Base-by-base conservation (phyloP, 2,113 vertebrate species). In the Lates calcarifer region DNA sequence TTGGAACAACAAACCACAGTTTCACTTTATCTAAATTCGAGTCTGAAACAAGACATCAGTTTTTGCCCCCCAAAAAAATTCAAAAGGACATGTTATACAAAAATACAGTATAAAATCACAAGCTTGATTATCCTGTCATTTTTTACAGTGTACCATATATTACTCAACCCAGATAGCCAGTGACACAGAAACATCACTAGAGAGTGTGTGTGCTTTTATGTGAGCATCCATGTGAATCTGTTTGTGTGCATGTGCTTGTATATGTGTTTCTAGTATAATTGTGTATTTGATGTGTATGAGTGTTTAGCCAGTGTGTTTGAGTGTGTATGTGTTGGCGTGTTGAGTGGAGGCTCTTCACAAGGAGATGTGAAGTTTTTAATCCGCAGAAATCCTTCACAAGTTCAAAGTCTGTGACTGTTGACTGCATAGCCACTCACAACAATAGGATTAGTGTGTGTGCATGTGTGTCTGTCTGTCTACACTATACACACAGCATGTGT, bases 341-440 rank as follows among this genome's bases (percentile, higher is more conserved):
- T 41, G 73, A 74, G 79, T 80, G 56, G 80, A 87, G 77, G 67
- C 49, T 67, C 51, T 35, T 88, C 72, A 81, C 58, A 70, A 79
- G 86, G 64, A 87, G 74, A 74, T 69, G 67, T 51, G 67, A 77
- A 81, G 66, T 82, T 73, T 89, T 89, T 86, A 93, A 93, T 93
- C 93, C 71, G 62, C 85, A 87, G 79, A 90, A 92, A 91, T 85
- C 88, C 87, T 89, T 92, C 82, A 81, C 65, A 76, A 90, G 90
- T 92, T 91, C 88, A 93, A 92, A 92, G 91, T 89, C 82, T 69
- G 68, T 58, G 84, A 77, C 85, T 90, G 90, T 88, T 87, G 84
- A 64, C 78, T 91, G 89, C 88, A 77, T 75, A 78, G 79, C 69
- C 78, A 78, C 81, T 88, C 77, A 76, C 84, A 87, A 85, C 87